These are phyloP conservation scores for Sphecodes monilicornis DNA, from an alignment of 2,888 invertebrate genomes.

Conservation along the genomic window DNA sequence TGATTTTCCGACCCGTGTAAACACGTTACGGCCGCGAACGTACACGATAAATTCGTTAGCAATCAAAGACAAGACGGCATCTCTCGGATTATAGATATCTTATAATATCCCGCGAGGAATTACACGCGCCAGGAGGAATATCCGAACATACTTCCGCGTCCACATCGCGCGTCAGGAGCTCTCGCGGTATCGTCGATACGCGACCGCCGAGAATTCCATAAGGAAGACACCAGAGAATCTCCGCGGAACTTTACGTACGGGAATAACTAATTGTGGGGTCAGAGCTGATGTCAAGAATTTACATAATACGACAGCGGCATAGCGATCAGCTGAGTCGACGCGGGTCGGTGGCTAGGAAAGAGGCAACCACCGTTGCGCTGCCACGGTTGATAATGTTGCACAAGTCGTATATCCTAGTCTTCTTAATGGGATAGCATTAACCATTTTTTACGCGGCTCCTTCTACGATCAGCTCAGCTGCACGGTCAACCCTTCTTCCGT, in stretches of 20 bases:
- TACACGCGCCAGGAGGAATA: constrained; percentile 11
- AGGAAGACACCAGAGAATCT: constrained; percentile 57
- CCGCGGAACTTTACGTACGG: constrained; percentile 58
- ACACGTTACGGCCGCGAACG: not conserved
- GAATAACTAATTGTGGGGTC: constrained; percentile 74
- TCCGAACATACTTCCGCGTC: constrained; percentile 10
- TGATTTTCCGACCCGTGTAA: not conserved
- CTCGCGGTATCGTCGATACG: constrained; percentile 44
- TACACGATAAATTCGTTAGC: not conserved
- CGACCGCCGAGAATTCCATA: constrained; percentile 57
- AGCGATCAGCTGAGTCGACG: constrained; percentile 66
- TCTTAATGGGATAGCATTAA: constrained; percentile 66
- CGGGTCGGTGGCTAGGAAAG: constrained; percentile 39
- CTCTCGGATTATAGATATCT: not conserved
- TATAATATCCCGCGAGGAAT: not conserved
- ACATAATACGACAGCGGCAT: constrained; percentile 72
- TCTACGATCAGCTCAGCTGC: constrained; percentile 34
- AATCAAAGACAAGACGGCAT: not conserved
- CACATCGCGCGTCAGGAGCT: constrained; percentile 18
- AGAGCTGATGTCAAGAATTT: constrained; percentile 71
- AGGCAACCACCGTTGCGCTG: constrained; percentile 54
- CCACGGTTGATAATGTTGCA: constrained; percentile 70
- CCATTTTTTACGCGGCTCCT: constrained; percentile 48
- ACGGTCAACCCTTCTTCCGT: constrained; percentile 7
- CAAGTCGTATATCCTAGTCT: constrained; percentile 64